Conservation (phyloP, 2,888 invertebrate species). For the Trachelus iudaicus region DNA sequence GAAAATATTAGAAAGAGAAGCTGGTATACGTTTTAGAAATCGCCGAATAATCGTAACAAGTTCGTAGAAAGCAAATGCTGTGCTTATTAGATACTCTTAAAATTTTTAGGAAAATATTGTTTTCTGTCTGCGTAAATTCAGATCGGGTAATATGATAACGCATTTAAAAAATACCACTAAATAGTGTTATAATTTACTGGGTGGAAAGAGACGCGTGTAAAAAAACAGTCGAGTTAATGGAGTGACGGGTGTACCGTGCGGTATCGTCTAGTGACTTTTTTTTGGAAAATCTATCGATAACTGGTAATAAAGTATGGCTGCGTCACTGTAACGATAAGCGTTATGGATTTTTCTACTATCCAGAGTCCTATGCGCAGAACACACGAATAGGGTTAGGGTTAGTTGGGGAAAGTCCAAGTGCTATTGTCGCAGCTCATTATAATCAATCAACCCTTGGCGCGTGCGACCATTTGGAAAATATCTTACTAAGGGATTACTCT, state of each 20-base stretch:
- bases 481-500: not conserved
- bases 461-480: not conserved
- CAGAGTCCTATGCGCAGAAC: constrained; percentile 10
- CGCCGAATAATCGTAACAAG: too few species aligned
- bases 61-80: too few species aligned
- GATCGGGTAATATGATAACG: too few species aligned
- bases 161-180: too few species aligned
- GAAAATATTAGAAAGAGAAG: too few species aligned
- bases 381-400: not conserved
- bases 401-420: not conserved
- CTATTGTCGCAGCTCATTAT: not conserved
- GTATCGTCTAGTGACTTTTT: not conserved
- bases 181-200: too few species aligned
- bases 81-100: too few species aligned
- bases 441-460: not conserved
- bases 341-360: constrained; percentile 42
- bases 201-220: too few species aligned
- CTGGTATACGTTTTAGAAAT: too few species aligned
- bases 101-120: too few species aligned
- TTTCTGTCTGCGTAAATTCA: too few species aligned
- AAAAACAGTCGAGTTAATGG: too few species aligned
- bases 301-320: constrained; percentile 20
- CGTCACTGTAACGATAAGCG: constrained; percentile 46
- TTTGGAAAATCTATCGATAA: not conserved
- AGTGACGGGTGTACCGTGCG: not conserved